Evolutionary conservation across 2,113 vertebrate genomes (phyloP).

Genomic region (Oceanodroma tethys): DNA sequence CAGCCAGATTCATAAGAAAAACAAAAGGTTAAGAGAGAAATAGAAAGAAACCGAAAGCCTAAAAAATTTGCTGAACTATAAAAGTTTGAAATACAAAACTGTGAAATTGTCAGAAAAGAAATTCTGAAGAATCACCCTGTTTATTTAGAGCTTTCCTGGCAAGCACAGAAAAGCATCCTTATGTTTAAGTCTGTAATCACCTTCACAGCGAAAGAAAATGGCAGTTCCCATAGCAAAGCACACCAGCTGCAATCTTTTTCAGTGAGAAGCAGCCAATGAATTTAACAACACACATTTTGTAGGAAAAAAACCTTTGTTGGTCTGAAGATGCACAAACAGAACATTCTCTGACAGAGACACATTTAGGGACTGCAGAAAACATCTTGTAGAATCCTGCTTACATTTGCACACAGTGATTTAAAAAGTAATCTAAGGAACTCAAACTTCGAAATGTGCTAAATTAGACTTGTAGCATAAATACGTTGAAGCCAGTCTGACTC

Average conservation of each 20-base stretch:
- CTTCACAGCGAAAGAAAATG: constrained; percentile 19
- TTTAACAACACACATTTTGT: background rate
- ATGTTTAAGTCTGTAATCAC: background rate
- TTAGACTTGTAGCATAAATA: background rate
- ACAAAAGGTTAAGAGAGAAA: background rate
- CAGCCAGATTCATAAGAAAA: background rate
- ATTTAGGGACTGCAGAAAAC: background rate
- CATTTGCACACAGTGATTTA: background rate
- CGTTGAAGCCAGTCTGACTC: rapidly evolving
- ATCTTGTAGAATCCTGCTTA: background rate
- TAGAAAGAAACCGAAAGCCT: background rate
- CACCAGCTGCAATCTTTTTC: background rate
- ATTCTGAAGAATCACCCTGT: background rate
- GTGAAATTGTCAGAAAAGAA: background rate
- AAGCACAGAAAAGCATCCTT: background rate
- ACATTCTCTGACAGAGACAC: background rate
- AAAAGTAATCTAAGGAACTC: background rate
- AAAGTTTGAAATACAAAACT: background rate
- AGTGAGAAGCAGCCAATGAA: background rate
- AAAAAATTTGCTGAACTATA: background rate
- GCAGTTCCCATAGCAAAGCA: background rate
- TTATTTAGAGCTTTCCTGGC: constrained; percentile 13
- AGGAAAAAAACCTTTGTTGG: background rate
- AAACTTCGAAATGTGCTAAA: background rate
- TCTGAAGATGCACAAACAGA: background rate